Percentiles rank a stretch among this genome's conserved stretches.
Evolutionary conservation across 2,797 vertebrate species (phyloP).

Genomic region (Brachyrhaphis roseni): DNA sequence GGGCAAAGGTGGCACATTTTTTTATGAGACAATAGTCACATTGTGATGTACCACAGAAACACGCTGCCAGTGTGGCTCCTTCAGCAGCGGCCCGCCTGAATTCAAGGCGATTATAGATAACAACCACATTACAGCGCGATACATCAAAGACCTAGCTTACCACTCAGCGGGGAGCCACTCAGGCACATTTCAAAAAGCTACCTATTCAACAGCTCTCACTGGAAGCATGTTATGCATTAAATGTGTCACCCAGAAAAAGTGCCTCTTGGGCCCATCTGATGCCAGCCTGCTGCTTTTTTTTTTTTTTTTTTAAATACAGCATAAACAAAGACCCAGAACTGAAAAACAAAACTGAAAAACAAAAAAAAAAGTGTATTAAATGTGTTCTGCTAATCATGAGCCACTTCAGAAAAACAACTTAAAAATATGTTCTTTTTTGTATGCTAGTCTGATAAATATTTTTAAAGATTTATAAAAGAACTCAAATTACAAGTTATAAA

Average conservation of each 20-base stretch:
- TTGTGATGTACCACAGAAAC: conserved; percentile 75
- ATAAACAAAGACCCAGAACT: conserved; percentile 33
- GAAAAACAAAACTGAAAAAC: conserved; percentile 24
- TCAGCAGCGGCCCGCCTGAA: conserved; percentile 87
- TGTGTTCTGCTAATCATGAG: not conserved
- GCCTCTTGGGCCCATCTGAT: conserved; percentile 90
- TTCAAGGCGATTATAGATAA: conserved; percentile 98
- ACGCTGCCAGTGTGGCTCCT: conserved; percentile 90
- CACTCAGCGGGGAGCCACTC: conserved; percentile 95
- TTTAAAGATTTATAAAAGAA: not conserved
- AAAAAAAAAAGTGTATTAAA: not conserved
- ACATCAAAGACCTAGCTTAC: conserved; percentile 93
- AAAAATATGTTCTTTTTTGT: not conserved
- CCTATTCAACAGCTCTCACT: conserved; percentile 90
- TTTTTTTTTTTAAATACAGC: too few relatives aligned
- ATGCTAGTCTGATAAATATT: too few relatives aligned
- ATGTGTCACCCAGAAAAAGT: conserved; percentile 93
- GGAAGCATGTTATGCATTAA: conserved; percentile 95
- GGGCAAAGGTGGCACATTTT: conserved; percentile 44
- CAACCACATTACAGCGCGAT: conserved; percentile 93
- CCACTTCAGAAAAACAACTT: not conserved
- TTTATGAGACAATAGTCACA: conserved; percentile 48
- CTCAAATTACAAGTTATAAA: not conserved
- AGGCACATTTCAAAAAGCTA: conserved; percentile 94
- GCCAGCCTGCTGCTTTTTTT: conserved; percentile 82